Conservation (phyloP, 2,888 invertebrate species). For the Itoplectis maculator region DNA sequence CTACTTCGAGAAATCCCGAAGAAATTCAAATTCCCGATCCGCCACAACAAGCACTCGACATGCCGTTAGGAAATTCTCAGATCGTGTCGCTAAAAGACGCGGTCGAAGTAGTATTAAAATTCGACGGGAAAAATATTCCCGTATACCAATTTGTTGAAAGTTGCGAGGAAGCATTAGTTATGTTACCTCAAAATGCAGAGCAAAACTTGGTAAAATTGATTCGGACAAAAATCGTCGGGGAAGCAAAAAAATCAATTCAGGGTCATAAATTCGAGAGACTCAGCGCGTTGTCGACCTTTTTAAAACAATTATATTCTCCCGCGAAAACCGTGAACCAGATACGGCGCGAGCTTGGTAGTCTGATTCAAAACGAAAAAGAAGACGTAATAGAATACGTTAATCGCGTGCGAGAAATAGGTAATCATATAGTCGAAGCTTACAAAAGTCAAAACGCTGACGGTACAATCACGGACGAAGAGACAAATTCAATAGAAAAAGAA, state of each 20-base stretch:
- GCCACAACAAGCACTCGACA: neutral
- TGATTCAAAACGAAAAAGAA: neutral
- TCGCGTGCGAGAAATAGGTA: slow-evolving; percentile 38
- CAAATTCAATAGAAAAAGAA: neutral
- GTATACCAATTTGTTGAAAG: slow-evolving; percentile 43
- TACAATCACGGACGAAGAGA: neutral
- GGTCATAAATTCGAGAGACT: slow-evolving; percentile 9
- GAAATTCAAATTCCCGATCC: too few relatives aligned
- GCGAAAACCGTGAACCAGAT: slow-evolving; percentile 21
- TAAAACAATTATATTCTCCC: slow-evolving; percentile 31
- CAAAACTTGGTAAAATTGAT: slow-evolving; percentile 38
- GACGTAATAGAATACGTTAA: slow-evolving; percentile 39
- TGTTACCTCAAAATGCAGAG: slow-evolving; percentile 27
- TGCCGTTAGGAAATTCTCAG: slow-evolving; percentile 38
- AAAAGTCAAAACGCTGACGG: slow-evolving; percentile 21
- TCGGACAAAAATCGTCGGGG: slow-evolving; percentile 8
- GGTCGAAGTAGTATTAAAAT: slow-evolving; percentile 31
- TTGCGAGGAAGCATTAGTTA: slow-evolving; percentile 30
- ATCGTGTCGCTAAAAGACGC: slow-evolving; percentile 55
- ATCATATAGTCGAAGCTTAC: slow-evolving; percentile 13
- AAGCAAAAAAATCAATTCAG: slow-evolving; percentile 41
- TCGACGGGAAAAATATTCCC: slow-evolving; percentile 48
- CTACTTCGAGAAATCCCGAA: too few relatives aligned
- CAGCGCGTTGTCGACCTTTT: neutral
- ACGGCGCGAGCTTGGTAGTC: slow-evolving; percentile 3